A percentile compares a stretch with the other conserved stretches of the same genome.
Conservation (phyloP, 2,888 invertebrate genomes). For the Drosophila histrio region DNA sequence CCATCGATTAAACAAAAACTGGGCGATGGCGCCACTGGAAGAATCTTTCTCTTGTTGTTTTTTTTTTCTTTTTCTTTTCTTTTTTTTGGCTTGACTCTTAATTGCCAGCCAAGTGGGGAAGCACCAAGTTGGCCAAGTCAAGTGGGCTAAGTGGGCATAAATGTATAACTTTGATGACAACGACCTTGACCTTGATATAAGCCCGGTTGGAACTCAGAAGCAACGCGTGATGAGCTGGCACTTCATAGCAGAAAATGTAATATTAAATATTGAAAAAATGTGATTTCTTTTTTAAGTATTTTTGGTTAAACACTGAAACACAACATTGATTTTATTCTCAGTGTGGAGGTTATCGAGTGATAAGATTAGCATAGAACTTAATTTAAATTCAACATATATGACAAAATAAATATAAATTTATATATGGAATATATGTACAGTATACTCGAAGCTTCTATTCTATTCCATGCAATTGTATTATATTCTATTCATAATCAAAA, state of each 20-base stretch:
- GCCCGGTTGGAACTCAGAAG: neutral
- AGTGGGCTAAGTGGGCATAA: neutral
- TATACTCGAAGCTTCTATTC: too few species aligned
- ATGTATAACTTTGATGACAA: slow-evolving; percentile 18
- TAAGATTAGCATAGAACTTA: too few species aligned
- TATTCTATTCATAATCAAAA: neutral
- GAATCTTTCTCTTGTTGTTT: slow-evolving; percentile 4
- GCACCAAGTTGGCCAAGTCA: slow-evolving; percentile 10
- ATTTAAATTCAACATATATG: too few species aligned
- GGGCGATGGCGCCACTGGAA: slow-evolving; percentile 28
- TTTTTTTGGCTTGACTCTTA: slow-evolving; percentile 9
- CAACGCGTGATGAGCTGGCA: neutral
- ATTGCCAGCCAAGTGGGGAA: slow-evolving; percentile 28
- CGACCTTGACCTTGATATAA: slow-evolving; percentile 58
- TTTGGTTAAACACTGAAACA: too few species aligned
- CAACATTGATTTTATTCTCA: too few species aligned
- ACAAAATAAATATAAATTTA: too few species aligned
- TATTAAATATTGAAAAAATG: neutral
- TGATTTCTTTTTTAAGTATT: too few species aligned
- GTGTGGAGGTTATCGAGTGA: too few species aligned
- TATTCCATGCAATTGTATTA: too few species aligned
- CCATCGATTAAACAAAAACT: slow-evolving; percentile 70
- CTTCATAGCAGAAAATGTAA: neutral
- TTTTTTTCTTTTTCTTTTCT: too few species aligned
- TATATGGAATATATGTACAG: too few species aligned